Evolutionary conservation across 2,113 vertebrate species (phyloP).

Genomic region (Platysternon megacephalum): DNA sequence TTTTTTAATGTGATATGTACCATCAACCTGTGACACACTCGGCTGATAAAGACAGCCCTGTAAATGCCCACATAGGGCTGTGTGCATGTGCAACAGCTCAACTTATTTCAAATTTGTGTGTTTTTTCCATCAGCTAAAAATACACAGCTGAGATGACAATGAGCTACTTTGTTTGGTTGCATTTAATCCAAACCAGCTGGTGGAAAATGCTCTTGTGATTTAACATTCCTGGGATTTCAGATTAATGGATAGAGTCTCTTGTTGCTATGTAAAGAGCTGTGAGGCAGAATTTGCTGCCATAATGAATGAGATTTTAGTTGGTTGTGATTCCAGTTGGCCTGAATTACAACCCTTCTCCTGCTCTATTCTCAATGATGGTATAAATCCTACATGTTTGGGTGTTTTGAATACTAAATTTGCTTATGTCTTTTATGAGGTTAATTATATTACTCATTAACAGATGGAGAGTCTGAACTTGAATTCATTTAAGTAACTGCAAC

Average conservation of each 20-base stretch:
- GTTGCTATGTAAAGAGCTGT: neutral
- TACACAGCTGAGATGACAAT: neutral
- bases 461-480: neutral
- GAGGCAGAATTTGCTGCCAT: neutral
- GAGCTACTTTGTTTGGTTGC: neutral
- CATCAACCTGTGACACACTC: neutral
- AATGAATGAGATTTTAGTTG: neutral
- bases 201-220: neutral
- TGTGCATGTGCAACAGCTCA: neutral
- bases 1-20: neutral
- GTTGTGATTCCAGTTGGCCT: rapidly evolving
- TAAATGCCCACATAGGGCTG: neutral
- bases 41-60: neutral
- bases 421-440: neutral
- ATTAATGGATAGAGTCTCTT: neutral
- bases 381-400: neutral
- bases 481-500: neutral
- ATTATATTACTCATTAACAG: rapidly evolving
- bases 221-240: neutral
- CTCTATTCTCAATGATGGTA: neutral
- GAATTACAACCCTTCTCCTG: neutral
- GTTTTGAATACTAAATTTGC: neutral
- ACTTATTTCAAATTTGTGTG: neutral
- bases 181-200: neutral
- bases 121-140: neutral